These are phyloP conservation scores for Spatulosminthurus flaviceps DNA, from an alignment of 2,888 invertebrate genomes.

Conservation along the genomic window DNA sequence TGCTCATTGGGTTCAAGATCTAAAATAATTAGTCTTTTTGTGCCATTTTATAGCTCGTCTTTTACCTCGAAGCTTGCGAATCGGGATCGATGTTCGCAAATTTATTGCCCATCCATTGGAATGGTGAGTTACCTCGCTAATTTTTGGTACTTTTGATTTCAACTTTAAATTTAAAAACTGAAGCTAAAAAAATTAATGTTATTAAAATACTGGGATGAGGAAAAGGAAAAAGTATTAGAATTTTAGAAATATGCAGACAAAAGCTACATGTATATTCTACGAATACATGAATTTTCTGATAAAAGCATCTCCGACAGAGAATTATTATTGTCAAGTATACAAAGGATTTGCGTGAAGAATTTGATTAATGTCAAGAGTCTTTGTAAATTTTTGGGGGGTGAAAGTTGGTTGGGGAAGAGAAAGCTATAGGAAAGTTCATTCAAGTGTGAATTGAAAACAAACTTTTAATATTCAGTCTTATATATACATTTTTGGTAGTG, in stretches of 20 bases:
- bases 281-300: not conserved
- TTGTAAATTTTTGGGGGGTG: not conserved
- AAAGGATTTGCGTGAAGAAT: not conserved
- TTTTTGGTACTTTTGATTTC: too few relatives aligned
- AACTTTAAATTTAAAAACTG: too few relatives aligned
- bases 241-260: too few relatives aligned
- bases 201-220: too few relatives aligned
- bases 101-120: constrained; percentile 68
- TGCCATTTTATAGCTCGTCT: constrained; percentile 68
- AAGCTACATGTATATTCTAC: not conserved
- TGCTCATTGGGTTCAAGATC: not conserved
- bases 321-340: constrained; percentile 20
- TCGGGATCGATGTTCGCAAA: constrained; percentile 73
- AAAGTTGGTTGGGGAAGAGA: constrained; percentile 22
- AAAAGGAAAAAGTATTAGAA: too few relatives aligned
- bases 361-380: not conserved
- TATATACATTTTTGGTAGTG: too few relatives aligned
- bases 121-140: constrained; percentile 68
- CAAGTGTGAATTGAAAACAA: constrained; percentile 27
- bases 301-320: constrained; percentile 10
- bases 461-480: constrained; percentile 25
- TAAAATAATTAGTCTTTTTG: constrained; percentile 10
- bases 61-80: constrained; percentile 74
- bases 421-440: constrained; percentile 19
- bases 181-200: too few relatives aligned